phyloP scores from a whole-genome alignment of 2,113 vertebrate species.

The Dendrocopos noguchii region DNA sequence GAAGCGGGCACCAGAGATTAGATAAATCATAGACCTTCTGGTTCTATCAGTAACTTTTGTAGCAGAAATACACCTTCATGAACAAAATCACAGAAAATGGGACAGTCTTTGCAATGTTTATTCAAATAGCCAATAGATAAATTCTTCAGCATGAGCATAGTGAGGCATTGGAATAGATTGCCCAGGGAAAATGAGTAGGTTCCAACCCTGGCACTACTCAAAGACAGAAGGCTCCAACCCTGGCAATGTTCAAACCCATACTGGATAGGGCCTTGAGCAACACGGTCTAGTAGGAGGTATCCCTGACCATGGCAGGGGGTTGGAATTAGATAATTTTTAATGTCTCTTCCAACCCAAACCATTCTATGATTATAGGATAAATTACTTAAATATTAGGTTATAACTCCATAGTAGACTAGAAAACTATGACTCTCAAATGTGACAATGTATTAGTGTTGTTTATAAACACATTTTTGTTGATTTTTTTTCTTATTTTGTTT shows the following conservation, averaged over 20 bases:
- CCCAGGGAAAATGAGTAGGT: no score
- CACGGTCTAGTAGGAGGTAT: no score
- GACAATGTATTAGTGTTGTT: not conserved
- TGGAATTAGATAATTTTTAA: no score
- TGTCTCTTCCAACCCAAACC: no score
- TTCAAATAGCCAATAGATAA: not conserved
- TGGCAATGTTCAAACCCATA: no score
- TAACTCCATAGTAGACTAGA: not conserved
- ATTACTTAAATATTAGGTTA: not conserved
- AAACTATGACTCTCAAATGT: not conserved
- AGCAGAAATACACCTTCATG: not conserved
- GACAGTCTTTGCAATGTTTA: not conserved
- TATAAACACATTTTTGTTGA: not conserved
- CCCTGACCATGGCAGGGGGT: no score
- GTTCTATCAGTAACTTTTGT: not conserved
- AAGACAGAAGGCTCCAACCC: no score
- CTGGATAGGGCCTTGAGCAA: no score
- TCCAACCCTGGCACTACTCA: no score
- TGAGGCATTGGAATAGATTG: no score
- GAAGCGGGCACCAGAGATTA: not conserved
- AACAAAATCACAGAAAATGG: not conserved
- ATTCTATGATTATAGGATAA: not conserved
- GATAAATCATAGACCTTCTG: not conserved
- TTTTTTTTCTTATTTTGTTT: not conserved
- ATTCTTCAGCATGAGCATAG: no score